These are phyloP conservation scores for Chionomys nivalis DNA, from an alignment of 2,113 vertebrate species.

Conservation along the genomic window DNA sequence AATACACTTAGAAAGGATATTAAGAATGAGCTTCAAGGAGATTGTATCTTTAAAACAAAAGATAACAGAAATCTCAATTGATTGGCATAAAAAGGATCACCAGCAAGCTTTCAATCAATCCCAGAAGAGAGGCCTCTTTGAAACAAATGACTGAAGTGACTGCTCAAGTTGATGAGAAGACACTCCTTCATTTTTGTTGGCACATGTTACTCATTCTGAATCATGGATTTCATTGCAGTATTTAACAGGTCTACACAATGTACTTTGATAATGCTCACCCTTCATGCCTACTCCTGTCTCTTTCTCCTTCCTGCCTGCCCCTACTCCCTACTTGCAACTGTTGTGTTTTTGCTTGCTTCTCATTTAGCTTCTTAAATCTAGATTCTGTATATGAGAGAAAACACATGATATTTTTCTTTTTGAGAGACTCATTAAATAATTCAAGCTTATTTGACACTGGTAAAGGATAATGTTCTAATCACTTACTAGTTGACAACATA, in stretches of 20 bases:
- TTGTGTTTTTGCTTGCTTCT: not conserved
- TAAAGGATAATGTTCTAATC: not conserved
- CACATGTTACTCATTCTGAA: not conserved
- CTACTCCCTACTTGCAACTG: not conserved
- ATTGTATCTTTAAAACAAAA: slow-evolving; percentile 20
- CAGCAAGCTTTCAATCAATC: not conserved
- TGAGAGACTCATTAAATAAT: not conserved
- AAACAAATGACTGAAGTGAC: not conserved
- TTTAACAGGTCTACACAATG: not conserved
- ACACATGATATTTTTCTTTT: not conserved
- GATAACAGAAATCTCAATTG: slow-evolving; percentile 25
- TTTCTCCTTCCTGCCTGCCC: not conserved
- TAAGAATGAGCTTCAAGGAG: not conserved
- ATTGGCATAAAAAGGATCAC: not conserved
- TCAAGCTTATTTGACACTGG: not conserved
- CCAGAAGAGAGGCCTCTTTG: not conserved
- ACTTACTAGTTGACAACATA: not conserved
- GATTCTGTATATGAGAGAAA: not conserved
- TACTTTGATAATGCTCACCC: not conserved
- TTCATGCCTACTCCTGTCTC: not conserved
- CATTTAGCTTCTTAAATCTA: not conserved
- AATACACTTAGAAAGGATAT: not conserved
- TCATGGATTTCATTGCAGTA: not conserved
- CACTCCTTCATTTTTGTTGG: not conserved
- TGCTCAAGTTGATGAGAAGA: not conserved